Evolutionary conservation across 2,888 invertebrate genomes (phyloP), one percentile per base, ranked within the genome.

Genomic region (Tinea trinotella): DNA sequence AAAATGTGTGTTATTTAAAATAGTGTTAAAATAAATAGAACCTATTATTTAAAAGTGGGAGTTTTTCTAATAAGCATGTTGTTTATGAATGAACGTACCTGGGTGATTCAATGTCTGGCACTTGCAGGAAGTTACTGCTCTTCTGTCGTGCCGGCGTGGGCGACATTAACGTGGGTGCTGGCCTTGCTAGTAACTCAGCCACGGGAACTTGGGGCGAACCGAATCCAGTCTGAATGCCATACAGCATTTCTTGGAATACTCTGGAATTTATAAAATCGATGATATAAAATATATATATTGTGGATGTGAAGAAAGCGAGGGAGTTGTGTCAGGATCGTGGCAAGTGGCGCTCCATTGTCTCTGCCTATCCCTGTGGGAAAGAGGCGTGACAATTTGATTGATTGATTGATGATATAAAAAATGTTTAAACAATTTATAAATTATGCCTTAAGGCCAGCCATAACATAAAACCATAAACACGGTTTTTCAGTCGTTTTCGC

Each of bases 191-290:
- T 50, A 96, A 81, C 74, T 96, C 96, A 0, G 95, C 96, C 2
- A 96, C 96, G 0, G 96, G 96, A 59, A 96, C 95, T 83, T 96
- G 96, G 0, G 96, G 96, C 49, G 95, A 96, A 2, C 96, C 96
- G 70, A 96, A 96, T 53, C 96, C 96, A 0, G 95, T 94, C 72
- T 96, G 95, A 65, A 97, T 96, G 56, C 97, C 97, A 73, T 97
- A 97, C 52, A 97, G 81, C 96, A 97, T 96, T 83, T 97, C 96
- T 88, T 97, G 93, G 73, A 92, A 94, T n/a, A 94, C 93, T 63
- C 94, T 91, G 75, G 0, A 70, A 66, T 30, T 30, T 30, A 7
- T 7, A 2, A 30, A n/a, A n/a, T n/a, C n/a, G n/a, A n/a, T n/a
- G n/a, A n/a, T n/a, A n/a, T n/a, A n/a, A n/a, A n/a, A n/a, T n/a